Evolutionary conservation across 2,888 invertebrate species (phyloP).

Genomic region (Leuctra nigra): DNA sequence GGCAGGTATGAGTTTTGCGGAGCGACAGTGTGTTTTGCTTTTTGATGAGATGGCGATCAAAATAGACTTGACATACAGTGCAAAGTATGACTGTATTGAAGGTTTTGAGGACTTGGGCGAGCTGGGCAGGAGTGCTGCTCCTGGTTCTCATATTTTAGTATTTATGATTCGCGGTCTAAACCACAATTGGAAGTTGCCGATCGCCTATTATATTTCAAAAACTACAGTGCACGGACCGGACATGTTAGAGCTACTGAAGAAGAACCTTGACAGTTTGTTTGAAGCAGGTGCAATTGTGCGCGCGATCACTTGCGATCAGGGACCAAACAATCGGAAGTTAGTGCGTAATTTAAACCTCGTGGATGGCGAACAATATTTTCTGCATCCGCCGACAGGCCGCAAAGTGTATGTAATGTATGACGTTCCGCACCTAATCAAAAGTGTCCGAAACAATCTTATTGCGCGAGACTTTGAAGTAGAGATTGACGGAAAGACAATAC

Average conservation of each 20-base stretch:
- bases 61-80: background rate
- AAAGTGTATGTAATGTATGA: too few relatives aligned
- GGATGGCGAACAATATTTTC: too few relatives aligned
- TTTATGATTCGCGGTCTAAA: constrained; percentile 12
- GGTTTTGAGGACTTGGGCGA: constrained; percentile 14
- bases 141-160: constrained; percentile 12
- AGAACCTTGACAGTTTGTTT: background rate
- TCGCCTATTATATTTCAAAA: constrained; percentile 7
- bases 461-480: too few relatives aligned
- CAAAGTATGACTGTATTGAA: background rate
- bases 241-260: too few relatives aligned
- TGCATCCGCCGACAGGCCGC: too few relatives aligned
- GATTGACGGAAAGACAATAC: too few relatives aligned
- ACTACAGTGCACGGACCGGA: background rate
- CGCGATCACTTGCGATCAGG: too few relatives aligned
- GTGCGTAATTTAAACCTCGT: too few relatives aligned
- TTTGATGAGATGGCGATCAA: constrained; percentile 19
- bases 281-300: too few relatives aligned
- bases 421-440: too few relatives aligned
- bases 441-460: too few relatives aligned
- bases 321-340: too few relatives aligned
- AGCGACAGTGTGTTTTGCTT: constrained; percentile 7
- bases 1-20: background rate
- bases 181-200: constrained; percentile 11
- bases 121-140: background rate